Base-by-base conservation (phyloP, 1,140 invertebrate species). In the Ruditapes philippinarum region DNA sequence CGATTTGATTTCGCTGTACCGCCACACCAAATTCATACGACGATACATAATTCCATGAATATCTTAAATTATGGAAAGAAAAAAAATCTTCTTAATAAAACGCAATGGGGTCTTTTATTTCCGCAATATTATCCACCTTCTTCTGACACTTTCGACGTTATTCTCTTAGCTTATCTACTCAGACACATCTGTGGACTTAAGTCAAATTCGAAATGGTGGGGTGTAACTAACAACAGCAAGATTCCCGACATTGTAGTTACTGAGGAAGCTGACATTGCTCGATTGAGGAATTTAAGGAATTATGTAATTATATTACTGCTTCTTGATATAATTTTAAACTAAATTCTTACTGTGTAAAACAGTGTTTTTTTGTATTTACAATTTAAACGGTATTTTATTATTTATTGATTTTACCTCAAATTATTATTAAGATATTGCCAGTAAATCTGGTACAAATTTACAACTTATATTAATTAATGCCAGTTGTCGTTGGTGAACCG, bases 121-220 rank as follows among this genome's bases (percentile, higher is more conserved):
- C 68, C 68, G 19, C 31, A 3, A 40, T 9, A 22, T 14, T 1
- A 38, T 12, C 68, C 68, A 14, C 74, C 74, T 17, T 33, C 17
- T 22, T 78, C 74, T 31, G 25, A 78, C 7, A n/a, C 33, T 25
- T 78, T 78, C 51, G 74, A 51, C 25, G 31, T 78, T 25, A 31
- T 25, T 7, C n/a, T 78, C 17, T 25, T 78, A 22, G 25, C 51
- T 78, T 49, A 51, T 78, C 42, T 78, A 5, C 74, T 78, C n/a
- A 78, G 74, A 28, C 49, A 51, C 22, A 51, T 78, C 33, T 78
- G 74, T 57, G 31, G 49, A 22, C 22, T 78, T 19, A 22, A 76
- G 11, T 11, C 74, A 42, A 38, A 78, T 12, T 51, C 42, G 11
- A 25, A 25, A 12, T 51, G 42, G 42, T 78, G 74, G 74, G 51